Evolutionary conservation across 2,888 invertebrate genomes (phyloP).

Genomic region (Drosophila prostipennis): DNA sequence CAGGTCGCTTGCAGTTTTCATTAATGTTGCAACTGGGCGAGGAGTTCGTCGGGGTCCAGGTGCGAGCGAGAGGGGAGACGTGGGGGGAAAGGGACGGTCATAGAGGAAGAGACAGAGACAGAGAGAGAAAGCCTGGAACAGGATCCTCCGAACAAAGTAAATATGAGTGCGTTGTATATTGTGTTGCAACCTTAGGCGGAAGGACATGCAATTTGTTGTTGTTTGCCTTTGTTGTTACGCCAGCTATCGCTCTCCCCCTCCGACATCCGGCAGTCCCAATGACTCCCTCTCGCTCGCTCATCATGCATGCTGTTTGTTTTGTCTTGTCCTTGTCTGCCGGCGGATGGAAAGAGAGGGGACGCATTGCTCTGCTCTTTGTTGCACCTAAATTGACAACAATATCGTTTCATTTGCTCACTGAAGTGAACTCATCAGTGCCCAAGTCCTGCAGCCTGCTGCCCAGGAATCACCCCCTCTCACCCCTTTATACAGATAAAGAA

Average conservation of each 20-base stretch:
- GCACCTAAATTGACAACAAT: slow-evolving; percentile 79
- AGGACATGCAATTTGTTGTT: slow-evolving; percentile 78
- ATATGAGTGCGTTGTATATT: slow-evolving; percentile 74
- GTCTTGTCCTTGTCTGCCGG: slow-evolving; percentile 61
- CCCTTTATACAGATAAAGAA: neutral
- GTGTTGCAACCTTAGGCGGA: slow-evolving; percentile 73
- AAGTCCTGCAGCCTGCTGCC: slow-evolving; percentile 40
- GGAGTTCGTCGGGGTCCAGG: slow-evolving; percentile 4
- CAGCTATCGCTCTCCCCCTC: slow-evolving; percentile 28
- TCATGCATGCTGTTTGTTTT: slow-evolving; percentile 74
- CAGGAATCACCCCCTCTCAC: neutral
- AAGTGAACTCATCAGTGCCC: slow-evolving; percentile 76
- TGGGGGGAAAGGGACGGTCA: too few relatives aligned
- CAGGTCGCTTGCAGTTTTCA: slow-evolving; percentile 69
- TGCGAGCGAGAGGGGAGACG: neutral
- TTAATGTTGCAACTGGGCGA: slow-evolving; percentile 55
- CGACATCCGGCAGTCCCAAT: neutral
- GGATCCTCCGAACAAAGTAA: slow-evolving; percentile 57
- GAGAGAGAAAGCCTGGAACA: slow-evolving; percentile 19
- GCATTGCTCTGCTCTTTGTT: slow-evolving; percentile 66
- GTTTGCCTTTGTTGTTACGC: slow-evolving; percentile 67
- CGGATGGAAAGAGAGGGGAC: slow-evolving; percentile 1
- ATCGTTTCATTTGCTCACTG: slow-evolving; percentile 78
- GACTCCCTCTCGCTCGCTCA: slow-evolving; percentile 35
- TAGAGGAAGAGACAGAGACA: neutral